These are phyloP conservation scores for Electrona antarctica DNA, from an alignment of 2,113 vertebrate species.

Conservation along the genomic window DNA sequence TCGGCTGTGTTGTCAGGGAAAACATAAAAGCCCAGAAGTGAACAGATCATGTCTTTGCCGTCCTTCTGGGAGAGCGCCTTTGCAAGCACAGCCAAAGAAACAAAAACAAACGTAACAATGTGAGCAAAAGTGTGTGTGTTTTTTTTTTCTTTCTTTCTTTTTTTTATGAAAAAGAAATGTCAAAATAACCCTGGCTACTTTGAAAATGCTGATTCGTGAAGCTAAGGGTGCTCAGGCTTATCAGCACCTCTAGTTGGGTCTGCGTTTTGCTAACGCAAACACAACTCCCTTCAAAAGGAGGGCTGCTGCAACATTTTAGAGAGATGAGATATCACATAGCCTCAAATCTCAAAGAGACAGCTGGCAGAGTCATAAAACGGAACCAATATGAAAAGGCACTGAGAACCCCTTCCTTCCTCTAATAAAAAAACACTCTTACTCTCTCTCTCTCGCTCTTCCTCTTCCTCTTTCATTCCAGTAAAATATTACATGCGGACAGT, in stretches of 20 bases:
- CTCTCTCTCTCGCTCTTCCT: conserved; percentile 16
- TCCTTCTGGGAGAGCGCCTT: conserved; percentile 29
- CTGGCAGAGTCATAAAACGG: conserved; percentile 16
- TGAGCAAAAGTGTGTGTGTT: conserved; percentile 23
- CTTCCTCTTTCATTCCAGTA: background rate
- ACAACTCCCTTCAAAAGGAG: conserved; percentile 20
- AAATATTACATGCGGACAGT: background rate
- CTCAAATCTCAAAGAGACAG: conserved; percentile 15
- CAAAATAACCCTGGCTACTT: conserved; percentile 24
- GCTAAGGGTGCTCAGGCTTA: conserved; percentile 31
- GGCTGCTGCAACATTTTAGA: conserved; percentile 40
- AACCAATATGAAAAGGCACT: conserved; percentile 15
- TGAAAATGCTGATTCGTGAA: conserved; percentile 49
- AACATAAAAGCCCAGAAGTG: conserved; percentile 58
- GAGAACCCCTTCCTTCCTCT: background rate
- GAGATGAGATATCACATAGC: conserved; percentile 40
- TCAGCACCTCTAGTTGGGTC: conserved; percentile 15
- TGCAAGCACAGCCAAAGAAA: conserved; percentile 34
- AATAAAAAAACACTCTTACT: background rate
- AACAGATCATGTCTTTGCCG: conserved; percentile 56
- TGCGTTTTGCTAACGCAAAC: conserved; percentile 42
- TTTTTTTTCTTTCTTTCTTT: too few species aligned
- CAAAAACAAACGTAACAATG: conserved; percentile 16
- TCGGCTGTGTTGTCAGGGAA: conserved; percentile 34
- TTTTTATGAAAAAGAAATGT: conserved; percentile 38